These are phyloP conservation scores for Drosophila biarmipes DNA, from an alignment of 1,140 invertebrate genomes.

Conservation along the genomic window DNA sequence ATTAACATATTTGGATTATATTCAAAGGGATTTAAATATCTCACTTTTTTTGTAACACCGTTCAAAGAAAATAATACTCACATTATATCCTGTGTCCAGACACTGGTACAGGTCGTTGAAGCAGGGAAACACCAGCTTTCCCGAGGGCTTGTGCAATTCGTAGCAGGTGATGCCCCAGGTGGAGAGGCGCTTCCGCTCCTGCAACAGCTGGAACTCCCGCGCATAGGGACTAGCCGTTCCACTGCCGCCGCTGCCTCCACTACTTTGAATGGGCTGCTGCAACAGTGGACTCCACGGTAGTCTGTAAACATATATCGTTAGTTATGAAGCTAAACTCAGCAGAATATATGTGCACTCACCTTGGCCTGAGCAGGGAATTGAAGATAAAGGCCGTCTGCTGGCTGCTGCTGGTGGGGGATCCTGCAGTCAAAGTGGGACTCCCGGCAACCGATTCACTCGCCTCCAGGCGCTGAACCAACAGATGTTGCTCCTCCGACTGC, in stretches of 20 bases:
- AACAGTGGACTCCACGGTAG: conserved; percentile 90
- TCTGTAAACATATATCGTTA: conserved; percentile 54
- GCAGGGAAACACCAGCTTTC: conserved; percentile 95
- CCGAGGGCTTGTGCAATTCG: conserved; percentile 92
- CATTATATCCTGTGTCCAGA: conserved; percentile 89
- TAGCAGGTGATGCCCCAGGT: conserved; percentile 98
- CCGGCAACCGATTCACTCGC: conserved; percentile 14
- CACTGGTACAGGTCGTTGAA: conserved; percentile 93
- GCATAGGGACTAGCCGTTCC: conserved; percentile 86
- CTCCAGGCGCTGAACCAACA: conserved; percentile 46
- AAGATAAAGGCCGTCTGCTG: conserved; percentile 44
- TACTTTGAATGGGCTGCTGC: conserved; percentile 89
- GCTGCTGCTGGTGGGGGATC: conserved; percentile 49
- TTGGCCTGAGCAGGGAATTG: conserved; percentile 49
- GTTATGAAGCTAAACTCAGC: accelerated
- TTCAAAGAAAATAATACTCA: conserved; percentile 69
- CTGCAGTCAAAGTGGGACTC: conserved; percentile 32
- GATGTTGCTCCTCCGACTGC: conserved; percentile 57
- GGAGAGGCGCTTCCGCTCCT: conserved; percentile 94
- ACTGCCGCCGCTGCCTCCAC: conserved; percentile 61
- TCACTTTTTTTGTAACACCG: too few species aligned
- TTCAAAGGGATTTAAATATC: too few species aligned
- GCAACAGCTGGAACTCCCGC: conserved; percentile 94
- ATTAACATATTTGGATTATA: too few species aligned
- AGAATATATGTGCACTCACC: conserved; percentile 24